A percentile compares a stretch with the other conserved stretches of the same genome.
Evolutionary conservation across 2,113 vertebrate genomes (phyloP).

Genomic region (Andinoacara biseriatus): DNA sequence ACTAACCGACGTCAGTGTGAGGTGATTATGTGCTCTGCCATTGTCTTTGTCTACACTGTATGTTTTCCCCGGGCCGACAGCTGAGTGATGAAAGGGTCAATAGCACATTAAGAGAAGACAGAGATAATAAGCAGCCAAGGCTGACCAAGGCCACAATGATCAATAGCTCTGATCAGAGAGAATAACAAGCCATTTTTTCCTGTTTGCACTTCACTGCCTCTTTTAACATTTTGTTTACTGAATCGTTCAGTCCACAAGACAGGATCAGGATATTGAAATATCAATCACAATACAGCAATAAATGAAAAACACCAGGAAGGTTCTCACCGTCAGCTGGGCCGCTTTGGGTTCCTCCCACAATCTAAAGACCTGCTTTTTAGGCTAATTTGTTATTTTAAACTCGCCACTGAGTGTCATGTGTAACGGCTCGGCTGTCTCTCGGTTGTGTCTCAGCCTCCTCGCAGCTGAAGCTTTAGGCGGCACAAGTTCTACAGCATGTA

Average conservation of each 20-base stretch:
- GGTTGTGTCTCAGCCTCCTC: too few relatives aligned
- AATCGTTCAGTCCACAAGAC: background rate
- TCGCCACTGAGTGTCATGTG: too few relatives aligned
- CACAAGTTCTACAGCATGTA: too few relatives aligned
- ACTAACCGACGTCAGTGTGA: background rate
- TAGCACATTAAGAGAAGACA: constrained; percentile 51
- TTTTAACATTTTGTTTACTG: background rate
- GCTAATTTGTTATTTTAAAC: too few relatives aligned
- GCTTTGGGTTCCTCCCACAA: too few relatives aligned
- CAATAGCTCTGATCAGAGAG: constrained; percentile 54
- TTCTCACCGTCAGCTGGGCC: too few relatives aligned
- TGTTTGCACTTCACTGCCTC: background rate
- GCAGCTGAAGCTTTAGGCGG: too few relatives aligned
- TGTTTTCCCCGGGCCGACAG: constrained; percentile 16
- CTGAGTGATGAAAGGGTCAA: constrained; percentile 45
- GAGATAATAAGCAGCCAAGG: constrained; percentile 39
- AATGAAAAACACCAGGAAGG: too few relatives aligned
- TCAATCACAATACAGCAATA: too few relatives aligned
- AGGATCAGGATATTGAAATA: background rate
- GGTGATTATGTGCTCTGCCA: background rate
- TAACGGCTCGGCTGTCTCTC: too few relatives aligned
- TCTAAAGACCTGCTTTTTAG: too few relatives aligned
- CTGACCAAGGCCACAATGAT: constrained; percentile 24
- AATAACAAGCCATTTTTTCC: constrained; percentile 8
- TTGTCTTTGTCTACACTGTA: constrained; percentile 18